phyloP scores from a whole-genome alignment of 1,140 invertebrate species.

The Globodera ellingtonae region DNA sequence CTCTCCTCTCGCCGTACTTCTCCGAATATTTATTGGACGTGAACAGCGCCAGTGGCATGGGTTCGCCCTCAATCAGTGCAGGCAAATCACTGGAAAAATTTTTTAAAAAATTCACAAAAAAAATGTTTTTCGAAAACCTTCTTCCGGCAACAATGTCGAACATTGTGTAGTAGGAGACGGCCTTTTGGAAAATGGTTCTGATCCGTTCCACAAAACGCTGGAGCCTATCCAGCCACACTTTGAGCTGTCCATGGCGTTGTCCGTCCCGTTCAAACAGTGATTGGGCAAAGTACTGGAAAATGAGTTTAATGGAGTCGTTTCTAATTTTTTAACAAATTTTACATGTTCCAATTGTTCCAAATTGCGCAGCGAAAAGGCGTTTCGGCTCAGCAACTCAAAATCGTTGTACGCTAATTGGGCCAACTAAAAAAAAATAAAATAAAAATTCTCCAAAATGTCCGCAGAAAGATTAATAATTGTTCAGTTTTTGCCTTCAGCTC shows the following conservation, averaged over 20 bases:
- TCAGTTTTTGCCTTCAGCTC: conserved; percentile 16
- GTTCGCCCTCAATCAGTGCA: conserved; percentile 37
- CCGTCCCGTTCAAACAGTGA: conserved; percentile 39
- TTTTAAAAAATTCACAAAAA: neutral
- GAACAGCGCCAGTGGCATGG: conserved; percentile 32
- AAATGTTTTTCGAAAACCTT: neutral
- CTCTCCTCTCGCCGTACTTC: conserved; percentile 10
- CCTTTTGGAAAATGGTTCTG: conserved; percentile 30
- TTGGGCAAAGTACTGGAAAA: conserved; percentile 25
- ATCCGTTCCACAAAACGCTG: conserved; percentile 38
- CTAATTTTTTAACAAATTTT: too few species aligned
- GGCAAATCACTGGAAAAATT: conserved; percentile 33
- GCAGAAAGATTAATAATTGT: too few species aligned
- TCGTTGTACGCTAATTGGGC: conserved; percentile 24
- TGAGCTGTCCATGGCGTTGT: conserved; percentile 28
- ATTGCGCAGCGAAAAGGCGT: conserved; percentile 29
- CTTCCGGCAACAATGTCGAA: conserved; percentile 32
- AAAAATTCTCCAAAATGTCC: neutral
- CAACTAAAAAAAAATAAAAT: conserved; percentile 6
- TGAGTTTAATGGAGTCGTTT: too few species aligned
- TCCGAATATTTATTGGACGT: conserved; percentile 34
- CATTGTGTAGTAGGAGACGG: conserved; percentile 34
- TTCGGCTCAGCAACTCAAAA: conserved; percentile 9
- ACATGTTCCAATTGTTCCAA: conserved; percentile 37
- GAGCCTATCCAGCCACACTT: conserved; percentile 4